A percentile compares a stretch with the other conserved stretches of the same genome.
phyloP scores from a whole-genome alignment of 2,888 invertebrate genomes.

The Mamestra brassicae region DNA sequence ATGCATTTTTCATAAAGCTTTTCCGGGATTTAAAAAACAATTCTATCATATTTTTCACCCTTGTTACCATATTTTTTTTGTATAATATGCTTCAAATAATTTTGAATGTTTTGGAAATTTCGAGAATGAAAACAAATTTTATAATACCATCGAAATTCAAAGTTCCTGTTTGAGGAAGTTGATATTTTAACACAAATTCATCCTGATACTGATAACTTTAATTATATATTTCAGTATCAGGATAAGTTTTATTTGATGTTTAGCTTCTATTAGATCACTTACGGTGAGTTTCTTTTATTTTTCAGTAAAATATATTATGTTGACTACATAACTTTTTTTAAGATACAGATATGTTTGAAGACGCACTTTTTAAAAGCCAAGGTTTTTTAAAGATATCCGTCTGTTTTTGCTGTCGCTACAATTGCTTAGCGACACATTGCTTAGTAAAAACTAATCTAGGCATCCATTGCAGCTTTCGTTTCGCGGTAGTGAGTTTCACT shows the following conservation, averaged over 20 bases:
- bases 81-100: not conserved
- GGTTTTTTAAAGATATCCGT: not conserved
- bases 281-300: too few relatives aligned
- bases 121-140: not conserved
- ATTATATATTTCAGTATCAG: too few relatives aligned
- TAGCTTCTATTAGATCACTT: not conserved
- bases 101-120: too few relatives aligned
- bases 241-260: not conserved
- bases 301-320: too few relatives aligned
- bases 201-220: too few relatives aligned
- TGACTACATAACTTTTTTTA: too few relatives aligned
- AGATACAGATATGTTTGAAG: too few relatives aligned
- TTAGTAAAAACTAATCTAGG: conserved; percentile 75
- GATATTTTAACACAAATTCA: not conserved
- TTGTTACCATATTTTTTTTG: not conserved
- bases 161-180: not conserved
- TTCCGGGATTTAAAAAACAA: conserved; percentile 15
- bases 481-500: conserved; percentile 81
- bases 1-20: conserved; percentile 34
- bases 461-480: conserved; percentile 78
- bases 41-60: not conserved
- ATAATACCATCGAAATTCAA: not conserved
- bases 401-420: conserved; percentile 56
- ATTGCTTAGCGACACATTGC: conserved; percentile 60
- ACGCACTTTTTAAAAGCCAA: not conserved